Conservation (phyloP, 2,113 vertebrate species). For the Tympanuchus pallidicinctus region DNA sequence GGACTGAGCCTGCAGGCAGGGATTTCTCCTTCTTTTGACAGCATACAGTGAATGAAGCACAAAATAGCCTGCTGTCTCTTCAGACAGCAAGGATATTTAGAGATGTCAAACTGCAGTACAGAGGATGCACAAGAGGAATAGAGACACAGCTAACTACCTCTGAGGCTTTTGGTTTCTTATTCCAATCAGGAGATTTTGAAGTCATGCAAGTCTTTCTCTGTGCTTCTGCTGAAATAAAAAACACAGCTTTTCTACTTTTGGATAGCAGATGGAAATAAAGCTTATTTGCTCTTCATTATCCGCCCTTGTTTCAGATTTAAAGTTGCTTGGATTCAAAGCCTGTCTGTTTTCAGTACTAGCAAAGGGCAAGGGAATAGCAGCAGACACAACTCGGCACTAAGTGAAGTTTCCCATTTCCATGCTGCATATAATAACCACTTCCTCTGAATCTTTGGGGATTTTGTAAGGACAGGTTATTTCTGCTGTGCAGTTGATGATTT, state of each 20-base stretch:
- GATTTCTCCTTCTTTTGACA: constrained; percentile 58
- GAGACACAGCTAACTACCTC: constrained; percentile 42
- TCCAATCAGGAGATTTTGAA: neutral
- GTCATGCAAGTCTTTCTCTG: constrained; percentile 14
- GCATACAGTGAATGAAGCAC: constrained; percentile 57
- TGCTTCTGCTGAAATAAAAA: neutral
- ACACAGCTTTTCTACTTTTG: neutral
- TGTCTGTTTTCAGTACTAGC: neutral
- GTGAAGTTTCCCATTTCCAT: neutral
- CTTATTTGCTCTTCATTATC: neutral
- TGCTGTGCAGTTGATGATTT: constrained; percentile 31
- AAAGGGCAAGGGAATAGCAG: neutral
- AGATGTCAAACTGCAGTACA: constrained; percentile 40
- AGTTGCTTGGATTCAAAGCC: neutral
- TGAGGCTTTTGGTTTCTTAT: constrained; percentile 25
- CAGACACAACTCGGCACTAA: neutral
- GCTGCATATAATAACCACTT: neutral
- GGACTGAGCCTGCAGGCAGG: constrained; percentile 36
- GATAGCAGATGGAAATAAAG: neutral
- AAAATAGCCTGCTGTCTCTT: constrained; percentile 51
- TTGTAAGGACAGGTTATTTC: constrained; percentile 44
- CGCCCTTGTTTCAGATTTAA: neutral
- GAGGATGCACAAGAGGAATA: constrained; percentile 44
- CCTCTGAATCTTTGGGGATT: neutral
- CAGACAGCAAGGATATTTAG: constrained; percentile 55